Base-by-base conservation (phyloP, 92 coral and sea anemone species). In the Siderastrea radians region DNA sequence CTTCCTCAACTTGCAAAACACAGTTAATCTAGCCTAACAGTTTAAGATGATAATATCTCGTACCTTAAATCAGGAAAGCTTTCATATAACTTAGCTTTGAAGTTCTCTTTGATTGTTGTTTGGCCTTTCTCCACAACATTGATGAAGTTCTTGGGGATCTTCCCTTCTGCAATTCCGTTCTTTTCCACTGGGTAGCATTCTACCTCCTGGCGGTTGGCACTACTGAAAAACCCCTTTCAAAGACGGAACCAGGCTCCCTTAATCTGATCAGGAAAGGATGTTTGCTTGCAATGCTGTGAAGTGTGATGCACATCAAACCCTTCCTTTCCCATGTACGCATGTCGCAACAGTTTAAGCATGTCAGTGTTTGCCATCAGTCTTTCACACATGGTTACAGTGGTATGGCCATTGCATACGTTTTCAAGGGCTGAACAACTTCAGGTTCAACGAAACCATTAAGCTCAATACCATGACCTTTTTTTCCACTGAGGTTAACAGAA, bases 231-330 rank as follows among this genome's bases (percentile, higher is more conserved):
- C 19, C 88, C 83, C 50, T 64, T 82, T 69, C 82, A 49, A 50
- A 88, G 75, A 66, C 91, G 86, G 74, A 91, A 91, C 94, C 91
- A 91, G 48, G 80, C 68, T n/a, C 94, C 94, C 58, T 91, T 91
- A 7, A 91, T 78, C 90, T 82, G 86, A 72, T 91, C 89, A n/a
- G 68, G 75, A 65, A 87, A 79, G 53, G 93, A 80, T 55, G 79
- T 85, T 61, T 71, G 83, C 53, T 69, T 90, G n/a, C 44, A 51
- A 65, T 86, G 91, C 51, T 68, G 59, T 45, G 55, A 63, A 43
- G 91, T 91, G 54, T 78, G 57, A 46, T 87, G 94, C 78, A 13
- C 91, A 82, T 87, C 86, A 77, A 87, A 87, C 11, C 86, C 94
- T 50, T 70, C 84, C 58, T 83, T 79, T 5, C 83, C 49, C 46